Percentiles rank a stretch among this genome's conserved stretches.
Evolutionary conservation across 2,113 vertebrate genomes (phyloP).

Genomic region (Myrmecophaga tridactyla): DNA sequence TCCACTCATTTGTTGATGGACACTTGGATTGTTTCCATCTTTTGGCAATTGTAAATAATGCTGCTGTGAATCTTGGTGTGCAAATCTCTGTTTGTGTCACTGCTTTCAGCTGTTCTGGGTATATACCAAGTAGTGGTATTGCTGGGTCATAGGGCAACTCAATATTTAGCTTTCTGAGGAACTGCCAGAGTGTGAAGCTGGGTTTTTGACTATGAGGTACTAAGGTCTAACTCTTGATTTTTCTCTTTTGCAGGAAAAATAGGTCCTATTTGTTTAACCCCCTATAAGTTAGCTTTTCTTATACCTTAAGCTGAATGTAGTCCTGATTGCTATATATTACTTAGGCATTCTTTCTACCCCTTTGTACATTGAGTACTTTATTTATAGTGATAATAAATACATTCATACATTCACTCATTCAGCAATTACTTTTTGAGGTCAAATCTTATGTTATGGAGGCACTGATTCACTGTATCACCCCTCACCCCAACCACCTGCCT

Average conservation of each 20-base stretch:
- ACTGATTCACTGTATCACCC: background rate
- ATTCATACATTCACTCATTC: background rate
- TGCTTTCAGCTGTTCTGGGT: too few species aligned
- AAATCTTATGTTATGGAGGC: background rate
- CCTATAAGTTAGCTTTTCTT: background rate
- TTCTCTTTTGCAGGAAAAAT: background rate
- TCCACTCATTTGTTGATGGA: too few species aligned
- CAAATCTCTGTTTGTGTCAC: too few species aligned
- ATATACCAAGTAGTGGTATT: too few species aligned
- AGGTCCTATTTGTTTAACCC: background rate
- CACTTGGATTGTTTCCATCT: too few species aligned
- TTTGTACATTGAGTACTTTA: background rate
- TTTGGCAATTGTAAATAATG: too few species aligned
- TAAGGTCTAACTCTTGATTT: accelerated
- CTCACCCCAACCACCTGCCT: background rate
- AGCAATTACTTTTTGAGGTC: background rate
- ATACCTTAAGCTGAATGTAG: background rate
- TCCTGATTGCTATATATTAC: background rate
- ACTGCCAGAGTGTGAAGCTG: too few species aligned
- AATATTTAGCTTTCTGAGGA: too few species aligned
- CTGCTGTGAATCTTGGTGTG: too few species aligned
- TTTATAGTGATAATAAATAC: background rate
- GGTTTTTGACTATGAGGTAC: background rate
- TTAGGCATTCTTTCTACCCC: background rate
- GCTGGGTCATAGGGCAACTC: too few species aligned